Base-by-base conservation (phyloP, 2,797 vertebrate species). In the Danio kyathit region DNA sequence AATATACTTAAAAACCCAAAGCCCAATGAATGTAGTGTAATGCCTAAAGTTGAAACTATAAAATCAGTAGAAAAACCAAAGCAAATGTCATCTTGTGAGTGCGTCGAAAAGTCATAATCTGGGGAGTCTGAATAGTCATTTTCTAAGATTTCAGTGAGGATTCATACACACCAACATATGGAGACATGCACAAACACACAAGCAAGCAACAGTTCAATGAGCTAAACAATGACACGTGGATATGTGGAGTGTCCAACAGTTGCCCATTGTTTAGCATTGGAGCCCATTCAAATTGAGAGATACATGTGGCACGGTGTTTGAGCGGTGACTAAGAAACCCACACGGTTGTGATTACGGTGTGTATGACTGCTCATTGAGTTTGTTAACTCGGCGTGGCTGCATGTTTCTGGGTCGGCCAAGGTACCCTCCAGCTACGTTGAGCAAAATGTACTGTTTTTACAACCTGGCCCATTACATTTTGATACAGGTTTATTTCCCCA, bases 401-500 rank as follows among this genome's bases (percentile, higher is more conserved):
- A 78, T 79, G 75, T 61, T 76, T 43, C 46, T 57, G 75, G 82
- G 80, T 82, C 76, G 61, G 84, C 83, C 80, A 85, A 82, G 69
- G 80, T 81, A 76, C 74, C 88, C 86, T 72, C 64, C 52, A 76
- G 86, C 84, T 84, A 82, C 67, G 79, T 59, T 81, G 82, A 88
- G 81, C 87, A 79, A 84, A 85, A 86, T 80, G 85, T 82, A 88
- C 84, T 90, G 88, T 89, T 92, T 93, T 93, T 88, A 92, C 90
- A 90, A 91, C 88, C 91, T 88, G 79, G 79, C 87, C 87, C 87
- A 91, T 92, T 91, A 90, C 89, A 88, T 87, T 89, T 85, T 84
- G 80, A 90, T 87, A 80, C 87, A 81, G 86, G 85, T 92, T 92
- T 92, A 92, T 93, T 93, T 93, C 89, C 92, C 88, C 84, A 86